Conservation (phyloP, 1,140 invertebrate species). For the Ylistrum balloti region DNA sequence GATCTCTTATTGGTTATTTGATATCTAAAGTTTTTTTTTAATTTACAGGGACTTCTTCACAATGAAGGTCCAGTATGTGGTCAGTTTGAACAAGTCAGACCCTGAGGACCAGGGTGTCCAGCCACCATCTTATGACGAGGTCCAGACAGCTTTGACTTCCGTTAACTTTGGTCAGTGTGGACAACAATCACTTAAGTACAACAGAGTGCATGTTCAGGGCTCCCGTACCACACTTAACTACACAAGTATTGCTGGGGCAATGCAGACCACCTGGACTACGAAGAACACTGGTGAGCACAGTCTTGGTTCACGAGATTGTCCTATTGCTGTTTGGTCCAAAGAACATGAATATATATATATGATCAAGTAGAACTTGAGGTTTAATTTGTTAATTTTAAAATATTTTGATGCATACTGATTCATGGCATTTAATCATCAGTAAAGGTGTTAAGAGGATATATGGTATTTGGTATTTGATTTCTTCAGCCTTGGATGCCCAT, state of each 20-base stretch:
- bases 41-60: background rate
- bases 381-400: too few relatives aligned
- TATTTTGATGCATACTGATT: too few relatives aligned
- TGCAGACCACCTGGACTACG: slow-evolving; percentile 51
- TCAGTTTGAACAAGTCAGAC: slow-evolving; percentile 43
- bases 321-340: too few relatives aligned
- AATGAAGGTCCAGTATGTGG: slow-evolving; percentile 47
- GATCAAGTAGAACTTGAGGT: too few relatives aligned
- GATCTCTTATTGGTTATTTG: too few relatives aligned
- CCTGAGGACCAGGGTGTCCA: background rate
- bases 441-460: too few relatives aligned
- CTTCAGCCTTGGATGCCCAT: too few relatives aligned
- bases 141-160: slow-evolving; percentile 36
- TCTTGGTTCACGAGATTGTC: too few relatives aligned
- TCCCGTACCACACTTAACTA: slow-evolving; percentile 40
- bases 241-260: slow-evolving; percentile 24
- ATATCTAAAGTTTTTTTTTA: too few relatives aligned
- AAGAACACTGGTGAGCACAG: slow-evolving; percentile 47
- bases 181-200: slow-evolving; percentile 43
- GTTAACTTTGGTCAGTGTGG: slow-evolving; percentile 49
- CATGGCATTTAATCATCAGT: too few relatives aligned
- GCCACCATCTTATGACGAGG: slow-evolving; percentile 29
- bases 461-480: too few relatives aligned
- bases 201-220: slow-evolving; percentile 50
- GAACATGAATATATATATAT: too few relatives aligned